These are phyloP conservation scores for Megaceryle alcyon DNA, from an alignment of 2,797 vertebrate species.

Conservation along the genomic window DNA sequence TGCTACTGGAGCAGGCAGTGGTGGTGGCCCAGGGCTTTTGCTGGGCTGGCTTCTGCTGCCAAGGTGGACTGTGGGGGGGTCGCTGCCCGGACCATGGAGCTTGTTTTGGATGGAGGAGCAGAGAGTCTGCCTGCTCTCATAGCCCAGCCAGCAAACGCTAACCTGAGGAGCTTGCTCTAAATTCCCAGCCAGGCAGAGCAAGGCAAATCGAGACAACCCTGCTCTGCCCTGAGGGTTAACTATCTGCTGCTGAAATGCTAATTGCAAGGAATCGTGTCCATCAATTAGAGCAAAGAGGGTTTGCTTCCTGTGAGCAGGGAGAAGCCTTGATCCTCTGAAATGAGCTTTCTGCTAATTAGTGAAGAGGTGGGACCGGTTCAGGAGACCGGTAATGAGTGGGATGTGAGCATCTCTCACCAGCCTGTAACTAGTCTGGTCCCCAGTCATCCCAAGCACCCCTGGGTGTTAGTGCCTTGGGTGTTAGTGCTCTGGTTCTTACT, in stretches of 20 bases:
- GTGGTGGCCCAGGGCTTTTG: neutral
- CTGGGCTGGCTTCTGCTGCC: neutral
- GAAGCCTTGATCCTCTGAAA: neutral
- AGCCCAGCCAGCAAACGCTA: neutral
- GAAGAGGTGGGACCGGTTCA: neutral
- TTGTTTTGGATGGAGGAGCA: neutral
- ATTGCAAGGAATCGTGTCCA: slow-evolving; percentile 54
- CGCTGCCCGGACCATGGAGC: neutral
- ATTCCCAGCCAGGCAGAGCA: neutral
- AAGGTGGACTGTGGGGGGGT: fast-evolving
- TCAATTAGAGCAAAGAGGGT: slow-evolving; percentile 30
- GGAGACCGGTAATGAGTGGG: neutral
- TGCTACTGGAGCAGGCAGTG: neutral
- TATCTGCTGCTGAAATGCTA: slow-evolving; percentile 57
- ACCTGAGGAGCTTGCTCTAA: slow-evolving; percentile 13
- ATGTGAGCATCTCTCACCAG: neutral
- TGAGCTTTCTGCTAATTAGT: neutral
- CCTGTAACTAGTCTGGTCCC: too few species aligned
- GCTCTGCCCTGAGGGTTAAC: slow-evolving; percentile 58
- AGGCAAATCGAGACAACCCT: neutral
- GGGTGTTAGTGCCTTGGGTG: neutral
- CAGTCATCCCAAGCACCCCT: neutral
- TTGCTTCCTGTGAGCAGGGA: neutral
- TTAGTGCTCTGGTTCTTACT: fast-evolving
- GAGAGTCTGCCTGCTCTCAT: neutral